These are phyloP conservation scores for Phengaris alcon DNA, from an alignment of 2,888 invertebrate species.

Conservation along the genomic window DNA sequence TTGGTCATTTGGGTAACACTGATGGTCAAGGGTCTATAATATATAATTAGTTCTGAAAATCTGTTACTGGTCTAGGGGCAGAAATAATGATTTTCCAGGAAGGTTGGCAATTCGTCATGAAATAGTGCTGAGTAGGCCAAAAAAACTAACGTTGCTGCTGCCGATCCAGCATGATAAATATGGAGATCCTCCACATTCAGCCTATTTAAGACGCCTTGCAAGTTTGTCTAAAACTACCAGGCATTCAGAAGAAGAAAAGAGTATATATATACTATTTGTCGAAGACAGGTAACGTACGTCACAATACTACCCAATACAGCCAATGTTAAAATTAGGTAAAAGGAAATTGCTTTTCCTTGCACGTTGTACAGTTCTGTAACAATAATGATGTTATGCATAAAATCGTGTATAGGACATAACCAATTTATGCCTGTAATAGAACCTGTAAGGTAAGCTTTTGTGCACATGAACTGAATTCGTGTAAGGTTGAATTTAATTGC, in stretches of 20 bases:
- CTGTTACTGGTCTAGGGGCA: not conserved
- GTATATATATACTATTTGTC: not conserved
- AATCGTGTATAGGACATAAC: constrained; percentile 2
- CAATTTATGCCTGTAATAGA: constrained; percentile 15
- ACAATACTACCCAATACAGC: not conserved
- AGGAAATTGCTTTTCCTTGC: not conserved
- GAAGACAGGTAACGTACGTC: not conserved
- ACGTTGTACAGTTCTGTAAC: constrained; percentile 15
- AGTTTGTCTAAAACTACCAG: not conserved
- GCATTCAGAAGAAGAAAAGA: not conserved
- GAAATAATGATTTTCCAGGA: not conserved
- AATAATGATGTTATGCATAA: constrained; percentile 16
- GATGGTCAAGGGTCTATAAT: not conserved
- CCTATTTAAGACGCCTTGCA: not conserved
- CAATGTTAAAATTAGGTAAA: not conserved
- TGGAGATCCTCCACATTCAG: not conserved
- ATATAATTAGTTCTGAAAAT: not conserved
- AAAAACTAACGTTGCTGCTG: not conserved
- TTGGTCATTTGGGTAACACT: no score
- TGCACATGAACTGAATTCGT: not conserved
- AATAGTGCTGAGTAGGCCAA: not conserved
- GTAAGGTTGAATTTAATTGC: constrained; percentile 5
- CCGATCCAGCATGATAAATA: constrained; percentile 13
- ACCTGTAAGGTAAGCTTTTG: constrained; percentile 5
- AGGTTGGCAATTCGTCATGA: not conserved